phyloP scores from a whole-genome alignment of 2,113 vertebrate species.

The Stomatorhinus ivindoensis region DNA sequence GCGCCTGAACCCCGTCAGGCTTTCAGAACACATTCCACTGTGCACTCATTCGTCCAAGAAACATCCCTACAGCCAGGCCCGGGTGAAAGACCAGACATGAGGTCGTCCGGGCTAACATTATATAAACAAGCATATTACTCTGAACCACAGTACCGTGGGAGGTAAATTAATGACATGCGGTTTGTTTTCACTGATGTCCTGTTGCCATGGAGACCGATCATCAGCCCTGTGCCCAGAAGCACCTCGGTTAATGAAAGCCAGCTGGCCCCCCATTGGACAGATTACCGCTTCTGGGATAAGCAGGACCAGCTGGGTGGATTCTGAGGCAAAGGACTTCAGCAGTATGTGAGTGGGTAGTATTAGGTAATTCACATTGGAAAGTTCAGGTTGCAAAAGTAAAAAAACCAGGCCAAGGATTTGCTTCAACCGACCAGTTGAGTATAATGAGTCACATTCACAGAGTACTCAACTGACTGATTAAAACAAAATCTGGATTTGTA shows the following conservation, averaged over 20 bases:
- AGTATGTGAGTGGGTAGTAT: background rate
- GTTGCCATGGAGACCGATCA: background rate
- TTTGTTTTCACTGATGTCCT: background rate
- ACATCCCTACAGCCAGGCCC: background rate
- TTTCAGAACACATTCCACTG: background rate
- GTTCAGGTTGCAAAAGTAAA: background rate
- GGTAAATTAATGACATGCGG: background rate
- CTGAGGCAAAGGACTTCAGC: background rate
- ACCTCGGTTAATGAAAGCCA: background rate
- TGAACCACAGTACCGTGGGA: background rate
- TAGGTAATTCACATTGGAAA: background rate
- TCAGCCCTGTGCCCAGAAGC: background rate
- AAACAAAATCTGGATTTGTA: background rate
- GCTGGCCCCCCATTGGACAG: background rate
- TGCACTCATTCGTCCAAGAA: background rate
- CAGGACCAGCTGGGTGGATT: background rate
- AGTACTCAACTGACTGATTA: background rate
- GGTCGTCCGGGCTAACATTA: background rate
- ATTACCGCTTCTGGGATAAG: background rate
- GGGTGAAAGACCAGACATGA: background rate
- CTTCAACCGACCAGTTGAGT: background rate
- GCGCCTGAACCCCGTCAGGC: background rate
- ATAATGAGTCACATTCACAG: background rate
- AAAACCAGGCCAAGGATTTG: background rate
- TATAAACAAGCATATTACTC: background rate